Evolutionary conservation across 2,113 vertebrate species (phyloP).

Genomic region (Butorides virescens): DNA sequence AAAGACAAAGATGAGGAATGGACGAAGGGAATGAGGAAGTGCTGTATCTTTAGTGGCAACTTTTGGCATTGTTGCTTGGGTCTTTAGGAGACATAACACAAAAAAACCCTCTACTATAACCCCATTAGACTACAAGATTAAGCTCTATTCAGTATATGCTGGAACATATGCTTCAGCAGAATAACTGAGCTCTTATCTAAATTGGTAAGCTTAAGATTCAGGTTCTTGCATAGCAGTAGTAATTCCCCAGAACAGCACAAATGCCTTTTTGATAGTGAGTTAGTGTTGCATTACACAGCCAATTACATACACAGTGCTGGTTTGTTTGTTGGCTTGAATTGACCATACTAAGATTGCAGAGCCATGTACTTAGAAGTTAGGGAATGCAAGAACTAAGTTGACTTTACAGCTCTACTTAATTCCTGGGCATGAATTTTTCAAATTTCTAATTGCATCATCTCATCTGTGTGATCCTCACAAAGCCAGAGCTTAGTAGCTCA

Average conservation of each 20-base stretch:
- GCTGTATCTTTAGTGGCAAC: neutral
- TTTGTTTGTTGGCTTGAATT: neutral
- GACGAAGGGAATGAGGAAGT: neutral
- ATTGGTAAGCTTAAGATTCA: neutral
- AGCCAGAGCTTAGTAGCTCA: neutral
- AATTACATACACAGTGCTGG: neutral
- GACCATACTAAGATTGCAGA: neutral
- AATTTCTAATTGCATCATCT: neutral
- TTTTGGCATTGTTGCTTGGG: neutral
- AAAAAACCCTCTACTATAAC: neutral
- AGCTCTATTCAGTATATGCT: neutral
- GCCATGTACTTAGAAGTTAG: neutral
- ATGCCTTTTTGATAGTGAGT: neutral
- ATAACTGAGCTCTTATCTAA: conserved; percentile 15
- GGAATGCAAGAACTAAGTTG: conserved; percentile 1
- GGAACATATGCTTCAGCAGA: neutral
- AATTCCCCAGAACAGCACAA: neutral
- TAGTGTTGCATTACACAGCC: neutral
- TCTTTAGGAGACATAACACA: neutral
- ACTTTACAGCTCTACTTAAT: neutral
- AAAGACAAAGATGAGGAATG: neutral
- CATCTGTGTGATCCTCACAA: neutral
- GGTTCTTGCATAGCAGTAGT: neutral
- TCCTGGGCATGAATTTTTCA: conserved; percentile 29
- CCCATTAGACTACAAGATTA: neutral